A percentile compares a stretch with the other conserved stretches of the same genome.
These are phyloP conservation scores for Melipona beecheii DNA, from an alignment of 2,888 invertebrate genomes.

Conservation along the genomic window DNA sequence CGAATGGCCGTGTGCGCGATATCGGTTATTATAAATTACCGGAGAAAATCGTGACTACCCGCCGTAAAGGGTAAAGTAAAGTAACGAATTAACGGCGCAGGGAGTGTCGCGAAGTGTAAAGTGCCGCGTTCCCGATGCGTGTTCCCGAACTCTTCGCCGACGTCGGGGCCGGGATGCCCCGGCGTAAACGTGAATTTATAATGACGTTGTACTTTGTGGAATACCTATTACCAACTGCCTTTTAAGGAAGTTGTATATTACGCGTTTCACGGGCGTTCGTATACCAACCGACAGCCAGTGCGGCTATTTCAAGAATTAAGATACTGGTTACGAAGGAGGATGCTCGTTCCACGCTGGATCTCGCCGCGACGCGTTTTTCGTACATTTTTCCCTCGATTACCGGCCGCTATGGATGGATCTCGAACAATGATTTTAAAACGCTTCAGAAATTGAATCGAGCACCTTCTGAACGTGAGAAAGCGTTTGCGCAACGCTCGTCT, in stretches of 20 bases:
- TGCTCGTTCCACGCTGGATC: conserved; percentile 13
- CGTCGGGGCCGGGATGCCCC: conserved; percentile 27
- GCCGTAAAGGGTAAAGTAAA: conserved; percentile 74
- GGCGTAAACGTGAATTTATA: conserved; percentile 71
- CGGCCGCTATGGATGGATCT: background rate
- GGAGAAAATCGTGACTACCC: conserved; percentile 68
- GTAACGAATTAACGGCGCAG: conserved; percentile 74
- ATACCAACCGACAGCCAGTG: conserved; percentile 41
- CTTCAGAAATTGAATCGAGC: background rate
- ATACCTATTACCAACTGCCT: conserved; percentile 68
- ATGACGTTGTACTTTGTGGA: conserved; percentile 67
- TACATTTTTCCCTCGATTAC: background rate
- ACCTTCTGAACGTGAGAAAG: background rate
- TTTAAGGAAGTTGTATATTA: conserved; percentile 71
- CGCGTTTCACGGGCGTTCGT: conserved; percentile 56
- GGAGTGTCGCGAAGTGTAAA: conserved; percentile 74
- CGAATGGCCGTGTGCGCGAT: conserved; percentile 72
- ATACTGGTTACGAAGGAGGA: conserved; percentile 51
- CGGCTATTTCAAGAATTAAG: conserved; percentile 55
- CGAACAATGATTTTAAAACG: background rate
- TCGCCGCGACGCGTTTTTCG: background rate
- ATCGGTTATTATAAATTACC: conserved; percentile 75
- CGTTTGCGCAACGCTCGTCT: background rate
- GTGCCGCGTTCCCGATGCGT: conserved; percentile 68
- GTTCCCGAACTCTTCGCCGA: conserved; percentile 50